Base-by-base conservation (phyloP, 1,140 invertebrate species). In the Sinella curviseta region DNA sequence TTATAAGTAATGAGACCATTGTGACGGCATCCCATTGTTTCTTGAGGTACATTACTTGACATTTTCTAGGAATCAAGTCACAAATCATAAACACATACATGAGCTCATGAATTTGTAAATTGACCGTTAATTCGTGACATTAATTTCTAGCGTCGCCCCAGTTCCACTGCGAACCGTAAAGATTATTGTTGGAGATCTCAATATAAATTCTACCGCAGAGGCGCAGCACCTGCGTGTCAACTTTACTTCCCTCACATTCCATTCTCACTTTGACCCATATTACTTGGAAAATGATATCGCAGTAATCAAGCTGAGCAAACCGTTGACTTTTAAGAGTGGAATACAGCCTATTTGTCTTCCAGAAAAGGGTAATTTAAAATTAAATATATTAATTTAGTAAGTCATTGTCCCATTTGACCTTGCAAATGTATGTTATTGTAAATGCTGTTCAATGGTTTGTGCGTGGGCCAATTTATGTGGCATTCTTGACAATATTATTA, bases 11-110 rank as follows among this genome's bases (percentile, higher is more conserved):
- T 39, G 83, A 86, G 35, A 90, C 88, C 86, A 87, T 91, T 12
- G 83, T 91, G 0, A 90, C 89, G 30, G 90, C 91, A 26, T 90
- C 90, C 26, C 90, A 91, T 84, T 91, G 90, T 79, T 87, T 91
- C 77, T 85, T 87, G 57, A 86, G 85, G 88, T 89, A 85, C 1
- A 31, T 3, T 2, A 31, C 14, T 24, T 60, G 8, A 17, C 24
- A 26, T 60, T n/a, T 16, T 60, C 12, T 60, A 17, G 57, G 24
- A 60, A 60, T 60, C n/a, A n/a, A n/a, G n/a, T n/a, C n/a, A n/a
- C n/a, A n/a, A n/a, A n/a, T n/a, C n/a, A n/a, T n/a, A n/a, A n/a
- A n/a, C n/a, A n/a, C n/a, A n/a, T n/a, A n/a, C n/a, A n/a, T n/a
- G n/a, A n/a, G n/a, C n/a, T n/a, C n/a, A n/a, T n/a, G n/a, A n/a